A percentile compares a stretch with the other conserved stretches of the same genome.
These are phyloP conservation scores for Julus scandinavius DNA, from an alignment of 2,888 invertebrate species.

Conservation along the genomic window DNA sequence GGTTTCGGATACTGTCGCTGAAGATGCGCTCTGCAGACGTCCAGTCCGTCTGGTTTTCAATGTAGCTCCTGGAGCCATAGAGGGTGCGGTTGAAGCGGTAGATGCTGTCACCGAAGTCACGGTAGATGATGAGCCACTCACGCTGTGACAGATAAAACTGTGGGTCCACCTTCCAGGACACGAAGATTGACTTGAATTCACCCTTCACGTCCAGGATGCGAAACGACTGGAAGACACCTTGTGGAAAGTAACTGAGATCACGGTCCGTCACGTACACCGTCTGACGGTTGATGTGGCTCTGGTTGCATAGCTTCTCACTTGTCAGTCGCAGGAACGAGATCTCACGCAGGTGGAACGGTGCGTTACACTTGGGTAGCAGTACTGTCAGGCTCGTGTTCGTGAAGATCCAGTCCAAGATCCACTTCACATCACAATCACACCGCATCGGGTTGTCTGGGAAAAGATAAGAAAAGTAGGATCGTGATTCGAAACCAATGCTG, in stretches of 20 bases:
- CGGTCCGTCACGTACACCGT: constrained; percentile 58
- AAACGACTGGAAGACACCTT: constrained; percentile 57
- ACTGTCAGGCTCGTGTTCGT: constrained; percentile 56
- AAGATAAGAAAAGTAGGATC: neutral
- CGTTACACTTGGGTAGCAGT: constrained; percentile 56
- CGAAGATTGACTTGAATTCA: constrained; percentile 54
- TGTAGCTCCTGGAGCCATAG: constrained; percentile 55
- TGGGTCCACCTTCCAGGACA: constrained; percentile 57
- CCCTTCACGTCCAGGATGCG: constrained; percentile 55
- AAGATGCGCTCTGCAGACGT: constrained; percentile 55
- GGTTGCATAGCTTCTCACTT: constrained; percentile 55
- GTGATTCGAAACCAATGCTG: neutral
- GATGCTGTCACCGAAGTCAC: constrained; percentile 56
- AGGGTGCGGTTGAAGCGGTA: constrained; percentile 56
- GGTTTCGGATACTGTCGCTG: constrained; percentile 56
- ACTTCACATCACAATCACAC: constrained; percentile 58
- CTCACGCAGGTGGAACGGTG: constrained; percentile 82
- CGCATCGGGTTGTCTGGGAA: constrained; percentile 57
- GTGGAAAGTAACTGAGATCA: constrained; percentile 57
- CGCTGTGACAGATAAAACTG: constrained; percentile 57
- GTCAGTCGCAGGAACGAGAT: constrained; percentile 71
- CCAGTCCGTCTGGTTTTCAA: constrained; percentile 54
- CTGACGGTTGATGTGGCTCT: constrained; percentile 61
- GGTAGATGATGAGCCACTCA: constrained; percentile 57
- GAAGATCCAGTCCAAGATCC: constrained; percentile 57